Evolutionary conservation across 1,140 invertebrate genomes (phyloP), one percentile per base, ranked within the genome.

Genomic region (Polypedilum pembai): DNA sequence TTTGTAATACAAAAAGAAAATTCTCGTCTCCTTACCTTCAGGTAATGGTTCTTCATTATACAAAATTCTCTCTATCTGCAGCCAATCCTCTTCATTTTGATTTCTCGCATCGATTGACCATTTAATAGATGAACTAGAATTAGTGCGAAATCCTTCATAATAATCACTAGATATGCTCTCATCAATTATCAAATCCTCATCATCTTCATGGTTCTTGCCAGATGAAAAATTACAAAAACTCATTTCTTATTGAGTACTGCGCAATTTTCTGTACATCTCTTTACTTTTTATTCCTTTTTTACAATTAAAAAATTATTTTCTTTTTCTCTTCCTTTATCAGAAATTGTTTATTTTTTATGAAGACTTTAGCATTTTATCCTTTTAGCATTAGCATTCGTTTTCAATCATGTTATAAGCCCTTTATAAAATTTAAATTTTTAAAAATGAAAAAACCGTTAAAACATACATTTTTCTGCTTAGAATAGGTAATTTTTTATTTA

Each of bases 71-170:
- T 82, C 81, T 5, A 82, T 79, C 18, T 76, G 76, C 21, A 81
- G 79, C 81, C 81, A 82, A 74, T 80, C 81, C 18, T 78, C 73
- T 77, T 80, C 76, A 75, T 82, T 82, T 74, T 82, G 79, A 21
- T 81, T 82, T 8, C 81, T 81, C 69, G 81, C 81, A 77, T 82
- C 81, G 73, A 80, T 80, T 7, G 80, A 79, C 81, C 81, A 82
- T 8, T 80, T 80, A 73, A 82, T 82, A 41, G 81, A 78, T 10
- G 65, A 69, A 7, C 17, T 20, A 18, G 17, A 20, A 20, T 18
- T 20, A 69, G 65, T 69, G 3, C 65, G n/a, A 20, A 69, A 69
- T 69, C 10, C 65, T 18, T 69, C 65, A 21, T 69, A 69, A 69
- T 20, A 69, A 18, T 69, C 65, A 69, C 65, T 69, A 10, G 65